phyloP scores from a whole-genome alignment of 2,888 invertebrate species.

The Subacronicta megacephala region DNA sequence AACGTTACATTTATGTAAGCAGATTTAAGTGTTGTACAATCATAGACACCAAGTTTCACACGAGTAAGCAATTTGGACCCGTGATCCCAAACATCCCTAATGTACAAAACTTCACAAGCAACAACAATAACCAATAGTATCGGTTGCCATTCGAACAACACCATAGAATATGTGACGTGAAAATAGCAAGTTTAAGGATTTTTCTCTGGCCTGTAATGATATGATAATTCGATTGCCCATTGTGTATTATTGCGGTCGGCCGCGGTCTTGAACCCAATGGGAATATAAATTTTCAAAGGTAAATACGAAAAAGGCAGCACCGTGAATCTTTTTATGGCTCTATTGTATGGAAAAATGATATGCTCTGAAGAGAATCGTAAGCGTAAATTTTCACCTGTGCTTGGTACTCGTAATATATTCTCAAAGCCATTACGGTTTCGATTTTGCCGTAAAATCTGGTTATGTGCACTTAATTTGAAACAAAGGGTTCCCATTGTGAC shows the following conservation, averaged over 20 bases:
- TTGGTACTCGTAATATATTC: constrained; percentile 57
- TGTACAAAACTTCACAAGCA: constrained; percentile 36
- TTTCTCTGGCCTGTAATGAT: constrained; percentile 75
- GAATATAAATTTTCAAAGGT: constrained; percentile 87
- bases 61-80: constrained; percentile 32
- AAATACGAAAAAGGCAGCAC: constrained; percentile 81
- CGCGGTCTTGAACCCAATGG: constrained; percentile 78
- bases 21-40: too few relatives aligned
- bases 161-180: constrained; percentile 42
- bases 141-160: constrained; percentile 39
- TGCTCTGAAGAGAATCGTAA: constrained; percentile 68
- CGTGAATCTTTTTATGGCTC: constrained; percentile 81
- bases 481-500: constrained; percentile 48
- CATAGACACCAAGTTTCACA: constrained; percentile 9
- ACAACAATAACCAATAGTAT: constrained; percentile 38
- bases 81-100: constrained; percentile 29
- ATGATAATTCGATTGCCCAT: constrained; percentile 87
- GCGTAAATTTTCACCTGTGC: constrained; percentile 66
- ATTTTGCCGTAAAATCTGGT: constrained; percentile 54
- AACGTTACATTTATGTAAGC: too few relatives aligned
- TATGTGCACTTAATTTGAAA: constrained; percentile 57
- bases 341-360: constrained; percentile 80
- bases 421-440: constrained; percentile 47
- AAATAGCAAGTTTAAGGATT: constrained; percentile 63
- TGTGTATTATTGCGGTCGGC: constrained; percentile 83